phyloP scores from a whole-genome alignment of 2,113 vertebrate genomes.

The Podilymbus podiceps region DNA sequence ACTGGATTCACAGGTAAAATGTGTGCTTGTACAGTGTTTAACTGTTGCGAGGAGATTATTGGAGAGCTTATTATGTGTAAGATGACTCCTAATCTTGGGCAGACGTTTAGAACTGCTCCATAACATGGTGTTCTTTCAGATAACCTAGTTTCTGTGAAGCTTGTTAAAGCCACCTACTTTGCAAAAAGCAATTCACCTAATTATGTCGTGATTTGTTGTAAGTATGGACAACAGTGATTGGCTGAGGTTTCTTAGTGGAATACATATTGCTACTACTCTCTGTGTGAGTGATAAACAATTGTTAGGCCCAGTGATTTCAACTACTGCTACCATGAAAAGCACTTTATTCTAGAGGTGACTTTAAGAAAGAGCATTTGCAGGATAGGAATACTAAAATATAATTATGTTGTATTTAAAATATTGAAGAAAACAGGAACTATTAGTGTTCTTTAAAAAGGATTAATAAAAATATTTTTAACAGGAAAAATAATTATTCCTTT shows the following conservation, averaged over 20 bases:
- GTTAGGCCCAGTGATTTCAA: not conserved
- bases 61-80: not conserved
- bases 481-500: not conserved
- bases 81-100: not conserved
- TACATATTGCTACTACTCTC: not conserved
- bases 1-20: constrained; percentile 73
- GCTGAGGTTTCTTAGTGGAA: not conserved
- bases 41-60: not conserved
- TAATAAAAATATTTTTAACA: not conserved
- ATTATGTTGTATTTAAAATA: not conserved
- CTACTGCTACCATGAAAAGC: not conserved
- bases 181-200: not conserved
- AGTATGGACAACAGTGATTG: not conserved
- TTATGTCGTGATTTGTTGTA: not conserved
- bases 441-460: too few species aligned
- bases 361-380: not conserved
- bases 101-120: not conserved
- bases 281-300: not conserved
- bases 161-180: not conserved
- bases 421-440: not conserved
- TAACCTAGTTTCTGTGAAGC: not conserved
- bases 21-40: not conserved
- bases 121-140: not conserved
- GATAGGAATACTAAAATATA: not conserved
- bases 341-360: not conserved